These are phyloP conservation scores for Megaleporinus macrocephalus DNA, from an alignment of 2,113 vertebrate genomes.

Conservation along the genomic window DNA sequence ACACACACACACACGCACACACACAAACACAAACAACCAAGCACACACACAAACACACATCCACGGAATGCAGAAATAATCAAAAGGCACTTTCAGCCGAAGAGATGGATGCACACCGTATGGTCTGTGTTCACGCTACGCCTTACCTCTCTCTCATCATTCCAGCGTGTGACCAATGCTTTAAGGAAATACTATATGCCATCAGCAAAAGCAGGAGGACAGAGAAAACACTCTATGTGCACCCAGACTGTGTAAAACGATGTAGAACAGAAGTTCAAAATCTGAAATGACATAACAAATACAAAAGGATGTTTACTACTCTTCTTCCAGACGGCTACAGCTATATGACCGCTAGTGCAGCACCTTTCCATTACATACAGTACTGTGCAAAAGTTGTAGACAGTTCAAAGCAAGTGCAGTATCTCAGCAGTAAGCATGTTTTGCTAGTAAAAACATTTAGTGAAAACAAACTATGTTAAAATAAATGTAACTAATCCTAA, in stretches of 20 bases:
- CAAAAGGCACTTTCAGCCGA: slow-evolving; percentile 9
- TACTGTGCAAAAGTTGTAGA: too few relatives aligned
- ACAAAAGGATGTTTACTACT: background rate
- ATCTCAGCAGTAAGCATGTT: too few relatives aligned
- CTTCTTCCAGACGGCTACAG: background rate
- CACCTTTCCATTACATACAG: too few relatives aligned
- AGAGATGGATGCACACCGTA: slow-evolving; percentile 29
- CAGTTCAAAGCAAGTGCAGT: too few relatives aligned
- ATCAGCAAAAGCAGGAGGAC: slow-evolving; percentile 8
- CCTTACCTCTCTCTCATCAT: background rate
- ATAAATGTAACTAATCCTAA: too few relatives aligned
- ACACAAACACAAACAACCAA: slow-evolving; percentile 2
- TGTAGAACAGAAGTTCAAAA: background rate
- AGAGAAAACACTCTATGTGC: background rate
- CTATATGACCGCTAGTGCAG: background rate
- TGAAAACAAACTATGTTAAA: too few relatives aligned
- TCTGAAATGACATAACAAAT: background rate
- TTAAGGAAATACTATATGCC: slow-evolving; percentile 36
- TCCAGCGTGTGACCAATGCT: slow-evolving; percentile 17
- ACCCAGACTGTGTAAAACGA: background rate
- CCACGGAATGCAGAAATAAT: slow-evolving; percentile 6
- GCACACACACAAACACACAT: background rate
- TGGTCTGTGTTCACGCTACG: slow-evolving; percentile 31
- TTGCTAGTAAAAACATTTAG: background rate
- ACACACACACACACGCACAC: background rate